Conservation (phyloP, 2,113 vertebrate genomes). For the Phylloscopus trochilus region DNA sequence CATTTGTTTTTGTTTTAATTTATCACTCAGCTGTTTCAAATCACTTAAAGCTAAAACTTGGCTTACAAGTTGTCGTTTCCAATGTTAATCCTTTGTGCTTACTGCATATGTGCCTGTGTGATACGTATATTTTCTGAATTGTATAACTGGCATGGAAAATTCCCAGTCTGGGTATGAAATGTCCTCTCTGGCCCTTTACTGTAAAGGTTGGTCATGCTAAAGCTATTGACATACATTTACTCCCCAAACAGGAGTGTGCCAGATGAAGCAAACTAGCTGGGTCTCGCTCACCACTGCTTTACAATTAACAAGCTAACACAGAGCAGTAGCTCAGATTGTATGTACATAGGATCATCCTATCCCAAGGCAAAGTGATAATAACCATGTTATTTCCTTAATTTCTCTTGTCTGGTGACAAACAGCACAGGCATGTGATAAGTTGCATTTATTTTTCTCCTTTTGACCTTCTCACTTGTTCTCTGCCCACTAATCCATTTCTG, state of each 20-base stretch:
- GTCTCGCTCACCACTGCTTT: background rate
- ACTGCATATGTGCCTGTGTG: constrained; percentile 8
- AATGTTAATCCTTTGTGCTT: constrained; percentile 40
- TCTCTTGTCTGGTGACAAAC: constrained; percentile 22
- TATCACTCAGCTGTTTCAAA: constrained; percentile 59
- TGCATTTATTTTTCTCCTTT: constrained; percentile 49
- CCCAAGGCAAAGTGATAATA: background rate
- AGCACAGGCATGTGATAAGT: constrained; percentile 5
- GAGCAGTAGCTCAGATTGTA: background rate
- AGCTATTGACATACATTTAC: background rate
- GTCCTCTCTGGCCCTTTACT: background rate
- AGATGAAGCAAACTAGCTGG: background rate
- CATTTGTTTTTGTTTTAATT: constrained; percentile 56
- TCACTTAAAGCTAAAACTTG: constrained; percentile 50
- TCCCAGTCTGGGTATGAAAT: constrained; percentile 1
- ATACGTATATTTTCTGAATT: constrained; percentile 50
- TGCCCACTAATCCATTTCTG: constrained; percentile 50
- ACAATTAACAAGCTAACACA: background rate
- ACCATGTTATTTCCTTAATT: background rate
- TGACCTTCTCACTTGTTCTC: constrained; percentile 29
- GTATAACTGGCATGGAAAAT: constrained; percentile 45
- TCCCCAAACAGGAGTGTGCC: background rate
- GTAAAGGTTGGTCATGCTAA: background rate
- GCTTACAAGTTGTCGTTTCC: constrained; percentile 41
- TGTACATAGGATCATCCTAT: background rate